A percentile compares a stretch with the other conserved stretches of the same genome.
Evolutionary conservation across 2,888 invertebrate species (phyloP).

Genomic region (Antheraea assamensis): DNA sequence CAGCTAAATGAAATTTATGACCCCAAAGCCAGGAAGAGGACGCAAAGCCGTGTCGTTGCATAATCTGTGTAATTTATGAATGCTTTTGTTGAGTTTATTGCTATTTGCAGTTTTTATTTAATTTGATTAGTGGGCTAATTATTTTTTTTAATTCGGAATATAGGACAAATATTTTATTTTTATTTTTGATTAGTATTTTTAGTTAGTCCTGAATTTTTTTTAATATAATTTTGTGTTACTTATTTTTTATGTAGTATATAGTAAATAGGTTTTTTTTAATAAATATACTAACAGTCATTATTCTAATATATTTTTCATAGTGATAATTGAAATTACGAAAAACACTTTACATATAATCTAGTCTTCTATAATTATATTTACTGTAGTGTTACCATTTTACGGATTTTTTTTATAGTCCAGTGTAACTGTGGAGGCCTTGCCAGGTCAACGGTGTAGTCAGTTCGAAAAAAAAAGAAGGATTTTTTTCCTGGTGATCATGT

Average conservation of each 20-base stretch:
- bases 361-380: not conserved
- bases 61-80: conserved; percentile 77
- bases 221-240: no score
- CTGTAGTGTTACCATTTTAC: not conserved
- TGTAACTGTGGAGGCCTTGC: no score
- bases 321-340: not conserved
- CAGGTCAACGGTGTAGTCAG: no score
- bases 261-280: no score
- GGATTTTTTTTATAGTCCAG: no score
- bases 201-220: no score
- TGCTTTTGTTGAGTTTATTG: conserved; percentile 69
- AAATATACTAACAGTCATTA: no score
- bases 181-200: not conserved
- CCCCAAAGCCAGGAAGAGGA: conserved; percentile 73
- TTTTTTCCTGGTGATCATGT: not conserved
- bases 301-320: not conserved
- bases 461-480: no score
- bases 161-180: not conserved
- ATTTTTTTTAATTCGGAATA: not conserved
- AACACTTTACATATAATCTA: not conserved
- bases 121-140: conserved; percentile 42
- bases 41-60: conserved; percentile 76
- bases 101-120: conserved; percentile 63
- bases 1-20: conserved; percentile 78
- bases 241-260: no score